Evolutionary conservation across 2,888 invertebrate species (phyloP).

Genomic region (Diabrotica balteata): DNA sequence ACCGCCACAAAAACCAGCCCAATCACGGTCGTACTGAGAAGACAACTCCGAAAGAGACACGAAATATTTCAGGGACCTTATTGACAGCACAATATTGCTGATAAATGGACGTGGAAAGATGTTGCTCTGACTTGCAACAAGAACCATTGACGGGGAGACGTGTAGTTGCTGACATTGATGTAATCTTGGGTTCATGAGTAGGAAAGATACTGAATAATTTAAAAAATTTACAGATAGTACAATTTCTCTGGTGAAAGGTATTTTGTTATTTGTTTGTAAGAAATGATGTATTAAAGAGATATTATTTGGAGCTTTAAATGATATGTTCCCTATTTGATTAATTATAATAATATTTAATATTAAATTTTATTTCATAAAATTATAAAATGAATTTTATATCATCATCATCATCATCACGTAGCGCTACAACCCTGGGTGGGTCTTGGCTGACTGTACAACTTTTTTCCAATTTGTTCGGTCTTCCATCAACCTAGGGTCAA

Average conservation of each 20-base stretch:
- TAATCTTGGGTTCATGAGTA: slow-evolving; percentile 15
- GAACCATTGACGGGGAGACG: slow-evolving; percentile 30
- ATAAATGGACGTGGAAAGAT: slow-evolving; percentile 50
- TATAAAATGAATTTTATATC: too few relatives aligned
- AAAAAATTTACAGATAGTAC: slow-evolving; percentile 4
- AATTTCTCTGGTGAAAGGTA: slow-evolving; percentile 1
- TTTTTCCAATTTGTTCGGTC: too few relatives aligned
- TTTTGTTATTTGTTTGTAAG: background rate
- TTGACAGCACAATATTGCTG: slow-evolving; percentile 54
- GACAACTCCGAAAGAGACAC: slow-evolving; percentile 38
- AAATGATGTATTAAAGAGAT: too few relatives aligned
- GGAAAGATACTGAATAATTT: slow-evolving; percentile 5
- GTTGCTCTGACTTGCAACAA: slow-evolving; percentile 51
- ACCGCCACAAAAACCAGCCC: slow-evolving; percentile 55
- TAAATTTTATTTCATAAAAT: too few relatives aligned
- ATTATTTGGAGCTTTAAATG: too few relatives aligned
- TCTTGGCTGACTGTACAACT: too few relatives aligned
- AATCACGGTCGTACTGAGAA: slow-evolving; percentile 47
- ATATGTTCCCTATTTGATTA: too few relatives aligned
- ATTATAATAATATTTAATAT: too few relatives aligned
- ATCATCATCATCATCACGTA: too few relatives aligned
- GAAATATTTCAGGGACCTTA: slow-evolving; percentile 45
- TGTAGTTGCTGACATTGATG: slow-evolving; percentile 26
- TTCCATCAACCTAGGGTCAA: too few relatives aligned
- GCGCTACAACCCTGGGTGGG: too few relatives aligned